These are phyloP conservation scores for Corythornis madagascariensis DNA, from an alignment of 2,113 vertebrate species.

Conservation along the genomic window DNA sequence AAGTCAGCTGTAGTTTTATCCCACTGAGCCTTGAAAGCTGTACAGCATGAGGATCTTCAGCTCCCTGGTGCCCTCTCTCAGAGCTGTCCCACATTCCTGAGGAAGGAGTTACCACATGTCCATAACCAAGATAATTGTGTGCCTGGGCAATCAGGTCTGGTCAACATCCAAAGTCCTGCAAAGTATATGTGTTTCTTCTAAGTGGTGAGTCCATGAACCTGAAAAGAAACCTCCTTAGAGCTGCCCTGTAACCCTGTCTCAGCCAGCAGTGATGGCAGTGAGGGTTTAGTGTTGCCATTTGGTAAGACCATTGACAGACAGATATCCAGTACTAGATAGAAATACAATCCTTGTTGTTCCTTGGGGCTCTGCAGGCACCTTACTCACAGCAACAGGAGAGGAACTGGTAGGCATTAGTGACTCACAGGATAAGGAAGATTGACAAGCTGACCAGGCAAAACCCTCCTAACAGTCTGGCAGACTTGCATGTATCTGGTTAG, in stretches of 20 bases:
- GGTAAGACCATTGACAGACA: fast-evolving
- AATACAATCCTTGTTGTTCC: neutral
- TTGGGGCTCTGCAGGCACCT: fast-evolving
- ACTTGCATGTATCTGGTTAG: neutral
- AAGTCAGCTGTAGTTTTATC: neutral
- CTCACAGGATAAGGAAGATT: neutral
- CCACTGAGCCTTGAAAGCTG: neutral
- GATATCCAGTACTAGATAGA: neutral
- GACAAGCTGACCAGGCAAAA: neutral
- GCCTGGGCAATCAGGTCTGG: neutral
- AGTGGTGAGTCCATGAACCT: neutral
- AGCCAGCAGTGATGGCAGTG: neutral
- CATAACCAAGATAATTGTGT: neutral
- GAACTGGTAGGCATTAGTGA: no score
- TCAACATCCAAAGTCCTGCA: neutral
- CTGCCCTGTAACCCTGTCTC: neutral
- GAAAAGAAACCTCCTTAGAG: neutral
- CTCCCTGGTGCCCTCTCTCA: neutral
- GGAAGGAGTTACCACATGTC: neutral
- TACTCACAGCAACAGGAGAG: fast-evolving
- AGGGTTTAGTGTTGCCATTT: neutral
- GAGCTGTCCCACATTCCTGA: neutral
- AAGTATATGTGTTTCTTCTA: neutral
- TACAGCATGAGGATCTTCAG: neutral
- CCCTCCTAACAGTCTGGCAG: neutral